phyloP scores from a whole-genome alignment of 2,113 vertebrate species.

The Etia nguti region DNA sequence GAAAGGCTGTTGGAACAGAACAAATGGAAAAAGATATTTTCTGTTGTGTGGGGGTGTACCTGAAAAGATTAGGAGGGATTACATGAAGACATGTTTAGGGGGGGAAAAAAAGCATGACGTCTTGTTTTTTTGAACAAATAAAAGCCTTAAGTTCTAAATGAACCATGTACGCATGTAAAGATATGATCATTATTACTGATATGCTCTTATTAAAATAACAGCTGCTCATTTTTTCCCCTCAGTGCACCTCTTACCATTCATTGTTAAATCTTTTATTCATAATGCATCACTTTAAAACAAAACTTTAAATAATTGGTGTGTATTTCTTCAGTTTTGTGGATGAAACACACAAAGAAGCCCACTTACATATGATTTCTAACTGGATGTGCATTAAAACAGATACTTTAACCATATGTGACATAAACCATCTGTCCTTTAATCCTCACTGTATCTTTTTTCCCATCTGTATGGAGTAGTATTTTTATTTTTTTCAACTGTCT shows the following conservation, averaged over 20 bases:
- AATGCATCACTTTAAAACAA: not conserved
- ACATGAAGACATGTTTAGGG: not conserved
- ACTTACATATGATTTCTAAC: not conserved
- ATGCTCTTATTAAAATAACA: not conserved
- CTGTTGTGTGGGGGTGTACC: not conserved
- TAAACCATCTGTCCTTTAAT: not conserved
- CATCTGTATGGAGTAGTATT: not conserved
- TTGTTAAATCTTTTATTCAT: not conserved
- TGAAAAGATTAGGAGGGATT: not conserved
- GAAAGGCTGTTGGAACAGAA: not conserved
- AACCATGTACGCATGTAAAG: rapidly evolving
- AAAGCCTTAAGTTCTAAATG: not conserved
- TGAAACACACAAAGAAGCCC: not conserved
- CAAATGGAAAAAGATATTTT: not conserved
- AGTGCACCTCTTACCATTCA: not conserved
- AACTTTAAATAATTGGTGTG: not conserved
- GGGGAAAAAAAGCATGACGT: not conserved
- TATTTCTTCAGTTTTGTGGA: not conserved
- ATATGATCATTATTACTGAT: not conserved
- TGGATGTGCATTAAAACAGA: not conserved
- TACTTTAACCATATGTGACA: not conserved
- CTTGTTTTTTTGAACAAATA: not conserved
- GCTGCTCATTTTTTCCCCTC: rapidly evolving
- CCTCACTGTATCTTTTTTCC: rapidly evolving
- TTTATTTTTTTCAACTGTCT: not conserved